Percentiles rank a stretch among this genome's conserved stretches.
Conservation (phyloP, 2,113 vertebrate species). For the Emydocephalus ijimae region DNA sequence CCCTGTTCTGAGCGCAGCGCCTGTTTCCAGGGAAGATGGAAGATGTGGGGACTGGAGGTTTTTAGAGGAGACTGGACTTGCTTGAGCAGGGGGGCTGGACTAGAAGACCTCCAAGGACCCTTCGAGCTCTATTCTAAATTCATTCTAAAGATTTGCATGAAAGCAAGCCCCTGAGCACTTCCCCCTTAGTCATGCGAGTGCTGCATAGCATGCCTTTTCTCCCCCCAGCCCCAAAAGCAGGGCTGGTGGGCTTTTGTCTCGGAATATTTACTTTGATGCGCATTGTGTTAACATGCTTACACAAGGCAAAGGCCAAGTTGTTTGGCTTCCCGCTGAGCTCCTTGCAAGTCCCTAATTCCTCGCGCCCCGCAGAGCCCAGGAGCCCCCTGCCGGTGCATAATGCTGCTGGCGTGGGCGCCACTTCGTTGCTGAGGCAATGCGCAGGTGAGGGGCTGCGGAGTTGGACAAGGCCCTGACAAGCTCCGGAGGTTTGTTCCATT, state of each 20-base stretch:
- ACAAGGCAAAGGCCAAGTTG: neutral
- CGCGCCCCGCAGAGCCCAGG: neutral
- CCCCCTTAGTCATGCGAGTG: neutral
- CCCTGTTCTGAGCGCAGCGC: fast-evolving
- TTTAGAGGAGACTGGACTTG: too few species aligned
- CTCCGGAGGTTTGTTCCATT: neutral
- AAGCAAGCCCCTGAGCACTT: neutral
- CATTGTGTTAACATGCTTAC: neutral
- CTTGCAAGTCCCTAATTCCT: neutral
- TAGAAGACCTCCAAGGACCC: too few species aligned
- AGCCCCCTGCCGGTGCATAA: neutral
- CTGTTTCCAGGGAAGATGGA: neutral
- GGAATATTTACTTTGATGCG: neutral
- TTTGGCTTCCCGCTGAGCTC: neutral
- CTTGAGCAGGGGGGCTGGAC: too few species aligned
- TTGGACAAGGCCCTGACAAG: slow-evolving; percentile 24
- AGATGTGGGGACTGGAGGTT: too few species aligned
- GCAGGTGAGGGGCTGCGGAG: neutral
- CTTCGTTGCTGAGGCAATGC: neutral
- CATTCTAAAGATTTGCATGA: neutral
- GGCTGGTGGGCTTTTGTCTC: neutral
- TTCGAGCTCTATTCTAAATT: too few species aligned
- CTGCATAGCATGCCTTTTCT: neutral
- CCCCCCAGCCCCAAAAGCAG: neutral
- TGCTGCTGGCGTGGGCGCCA: neutral